Evolutionary conservation across 2,888 invertebrate species (phyloP), one percentile per base, ranked within the genome.

Genomic region (Tortricodes alternella): DNA sequence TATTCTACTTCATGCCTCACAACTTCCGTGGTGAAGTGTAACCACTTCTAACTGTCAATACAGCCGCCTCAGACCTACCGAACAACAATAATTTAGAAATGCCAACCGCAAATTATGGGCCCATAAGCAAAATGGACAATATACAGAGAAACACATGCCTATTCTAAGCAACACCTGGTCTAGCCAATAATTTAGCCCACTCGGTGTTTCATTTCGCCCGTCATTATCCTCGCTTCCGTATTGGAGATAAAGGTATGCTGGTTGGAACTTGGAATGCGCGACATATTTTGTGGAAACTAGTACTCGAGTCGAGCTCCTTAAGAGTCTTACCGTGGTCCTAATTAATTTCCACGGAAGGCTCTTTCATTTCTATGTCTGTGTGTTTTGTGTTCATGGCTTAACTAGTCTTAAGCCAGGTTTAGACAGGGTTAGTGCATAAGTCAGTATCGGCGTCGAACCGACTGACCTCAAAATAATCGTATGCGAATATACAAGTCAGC

Each of bases 161-260:
- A 27, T 44, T 44, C 48, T 43, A 43, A 41, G 73, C 71, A 73
- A 70, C 77, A 76, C 73, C 72, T 77, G 73, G 68, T 58, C 63
- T 59, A 74, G 71, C 76, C 75, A 73, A 79, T 80, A 76, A 83
- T 85, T 84, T 80, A 60, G 65, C 74, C 62, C 66, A 64, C 61
- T 69, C 58, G n/a, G n/a, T 29, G 70, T 75, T 71, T 71, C 70
- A 76, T 71, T 78, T 71, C 66, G 53, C 61, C 63, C 63, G 71
- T 74, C 74, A 78, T 81, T 79, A 76, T 61, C 60, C 41, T 48
- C 60, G 67, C 71, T 79, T 75, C 75, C 73, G 73, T 67, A 63
- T 64, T 49, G 35, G 19, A 11, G 48, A 49, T 50, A 63, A 62
- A 65, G 37, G 38, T 46, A 52, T 57, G 60, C 59, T 59, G n/a